phyloP scores from a whole-genome alignment of 2,113 vertebrate species.

The Balaenoptera acutorostrata region DNA sequence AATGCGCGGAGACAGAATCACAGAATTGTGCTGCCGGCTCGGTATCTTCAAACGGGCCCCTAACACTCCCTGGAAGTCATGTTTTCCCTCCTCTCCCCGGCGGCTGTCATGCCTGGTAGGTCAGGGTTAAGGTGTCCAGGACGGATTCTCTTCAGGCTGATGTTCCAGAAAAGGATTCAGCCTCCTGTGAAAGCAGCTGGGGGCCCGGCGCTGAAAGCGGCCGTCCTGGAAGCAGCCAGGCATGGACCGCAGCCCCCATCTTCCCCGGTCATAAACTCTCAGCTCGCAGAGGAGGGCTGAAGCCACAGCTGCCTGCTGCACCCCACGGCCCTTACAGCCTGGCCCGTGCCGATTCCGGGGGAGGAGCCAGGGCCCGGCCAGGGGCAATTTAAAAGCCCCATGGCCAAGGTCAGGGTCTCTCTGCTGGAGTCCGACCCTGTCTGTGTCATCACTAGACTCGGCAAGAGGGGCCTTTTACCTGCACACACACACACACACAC shows the following conservation, averaged over 20 bases:
- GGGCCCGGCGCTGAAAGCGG: fast-evolving
- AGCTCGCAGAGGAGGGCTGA: too few species aligned
- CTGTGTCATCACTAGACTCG: not conserved
- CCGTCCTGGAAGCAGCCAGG: not conserved
- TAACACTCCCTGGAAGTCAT: too few species aligned
- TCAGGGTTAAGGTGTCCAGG: not conserved
- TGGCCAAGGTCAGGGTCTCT: not conserved
- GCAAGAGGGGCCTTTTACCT: not conserved
- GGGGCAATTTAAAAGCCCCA: too few species aligned
- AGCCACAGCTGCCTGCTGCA: not conserved
- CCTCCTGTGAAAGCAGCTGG: not conserved
- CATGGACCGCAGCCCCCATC: not conserved
- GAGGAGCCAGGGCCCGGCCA: not conserved
- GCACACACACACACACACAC: not conserved
- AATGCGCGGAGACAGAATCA: not conserved
- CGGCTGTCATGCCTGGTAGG: not conserved
- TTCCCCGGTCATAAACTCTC: not conserved
- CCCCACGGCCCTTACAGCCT: fast-evolving
- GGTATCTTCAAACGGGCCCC: not conserved
- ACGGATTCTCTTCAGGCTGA: not conserved
- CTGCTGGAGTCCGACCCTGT: not conserved
- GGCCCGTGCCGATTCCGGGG: not conserved
- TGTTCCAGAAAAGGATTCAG: not conserved
- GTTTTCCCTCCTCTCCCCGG: too few species aligned
- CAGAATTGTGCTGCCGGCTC: not conserved